Conservation (phyloP, 2,113 vertebrate genomes). For the Pelusios castaneus region DNA sequence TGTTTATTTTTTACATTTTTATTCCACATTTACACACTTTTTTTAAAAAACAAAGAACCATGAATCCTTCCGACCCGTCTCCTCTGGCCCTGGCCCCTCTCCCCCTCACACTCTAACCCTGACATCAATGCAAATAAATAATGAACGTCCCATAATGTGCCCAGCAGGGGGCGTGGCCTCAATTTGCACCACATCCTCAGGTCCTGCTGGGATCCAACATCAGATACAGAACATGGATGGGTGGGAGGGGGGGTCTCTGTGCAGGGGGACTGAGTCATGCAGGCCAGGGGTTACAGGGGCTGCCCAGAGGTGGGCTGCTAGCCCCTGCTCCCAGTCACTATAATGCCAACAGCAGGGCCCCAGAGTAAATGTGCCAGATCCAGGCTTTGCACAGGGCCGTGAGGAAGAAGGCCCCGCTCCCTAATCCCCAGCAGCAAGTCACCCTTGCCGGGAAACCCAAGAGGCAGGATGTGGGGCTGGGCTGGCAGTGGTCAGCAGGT, state of each 20-base stretch:
- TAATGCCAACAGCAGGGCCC: neutral
- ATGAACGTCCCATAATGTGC: neutral
- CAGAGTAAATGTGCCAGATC: neutral
- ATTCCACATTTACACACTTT: neutral
- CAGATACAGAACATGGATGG: neutral
- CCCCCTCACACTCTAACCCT: neutral
- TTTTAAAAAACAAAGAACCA: neutral
- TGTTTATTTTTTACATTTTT: neutral
- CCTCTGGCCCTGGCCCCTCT: neutral
- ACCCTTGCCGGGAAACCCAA: neutral
- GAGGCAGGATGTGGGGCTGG: neutral
- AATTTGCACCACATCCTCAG: neutral
- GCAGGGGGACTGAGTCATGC: neutral
- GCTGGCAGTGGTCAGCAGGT: neutral
- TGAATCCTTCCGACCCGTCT: neutral
- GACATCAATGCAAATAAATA: neutral
- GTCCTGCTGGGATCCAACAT: neutral
- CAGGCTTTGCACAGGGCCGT: neutral
- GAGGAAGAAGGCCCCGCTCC: neutral
- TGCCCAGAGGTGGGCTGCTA: neutral
- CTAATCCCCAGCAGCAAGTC: neutral
- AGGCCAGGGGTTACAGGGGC: neutral
- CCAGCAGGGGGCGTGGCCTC: neutral
- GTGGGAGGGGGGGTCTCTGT: neutral
- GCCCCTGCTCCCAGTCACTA: neutral